These are phyloP conservation scores for Drosophila watanabei DNA, from an alignment of 1,140 invertebrate genomes.

Conservation along the genomic window DNA sequence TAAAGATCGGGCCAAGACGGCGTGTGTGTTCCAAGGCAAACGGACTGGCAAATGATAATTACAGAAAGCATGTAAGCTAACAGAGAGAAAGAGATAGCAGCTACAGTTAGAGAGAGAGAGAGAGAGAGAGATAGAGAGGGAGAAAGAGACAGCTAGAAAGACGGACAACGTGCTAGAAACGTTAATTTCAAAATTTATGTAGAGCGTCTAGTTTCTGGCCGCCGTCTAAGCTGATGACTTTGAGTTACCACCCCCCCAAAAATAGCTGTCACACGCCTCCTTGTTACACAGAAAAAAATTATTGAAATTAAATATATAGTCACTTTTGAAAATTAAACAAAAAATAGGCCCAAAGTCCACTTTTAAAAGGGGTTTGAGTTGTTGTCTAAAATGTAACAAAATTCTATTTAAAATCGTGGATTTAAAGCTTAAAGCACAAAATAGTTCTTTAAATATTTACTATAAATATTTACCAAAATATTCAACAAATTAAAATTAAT, in stretches of 20 bases:
- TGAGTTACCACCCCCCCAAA: constrained; percentile 40
- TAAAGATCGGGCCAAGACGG: constrained; percentile 48
- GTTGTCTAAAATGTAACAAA: background rate
- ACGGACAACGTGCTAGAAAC: constrained; percentile 72
- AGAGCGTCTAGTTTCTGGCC: constrained; percentile 79
- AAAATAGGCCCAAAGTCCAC: background rate
- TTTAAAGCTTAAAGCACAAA: too few relatives aligned
- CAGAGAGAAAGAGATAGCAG: constrained; percentile 25
- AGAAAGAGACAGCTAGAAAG: constrained; percentile 33
- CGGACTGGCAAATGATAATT: constrained; percentile 81
- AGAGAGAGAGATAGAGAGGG: constrained; percentile 4
- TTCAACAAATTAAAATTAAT: too few relatives aligned
- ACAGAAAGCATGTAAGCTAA: constrained; percentile 79
- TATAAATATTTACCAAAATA: too few relatives aligned
- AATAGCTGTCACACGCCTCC: background rate
- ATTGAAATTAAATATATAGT: fast-evolving
- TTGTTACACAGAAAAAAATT: background rate
- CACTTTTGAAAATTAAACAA: too few relatives aligned
- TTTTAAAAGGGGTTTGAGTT: too few relatives aligned
- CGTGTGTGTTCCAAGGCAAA: constrained; percentile 79
- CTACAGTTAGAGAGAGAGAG: background rate
- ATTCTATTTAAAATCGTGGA: background rate
- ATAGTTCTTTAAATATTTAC: too few relatives aligned
- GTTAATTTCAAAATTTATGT: constrained; percentile 85
- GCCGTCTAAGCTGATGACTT: constrained; percentile 64